Base-by-base conservation (phyloP, 2,888 invertebrate genomes). In the Crepidodera aurea region DNA sequence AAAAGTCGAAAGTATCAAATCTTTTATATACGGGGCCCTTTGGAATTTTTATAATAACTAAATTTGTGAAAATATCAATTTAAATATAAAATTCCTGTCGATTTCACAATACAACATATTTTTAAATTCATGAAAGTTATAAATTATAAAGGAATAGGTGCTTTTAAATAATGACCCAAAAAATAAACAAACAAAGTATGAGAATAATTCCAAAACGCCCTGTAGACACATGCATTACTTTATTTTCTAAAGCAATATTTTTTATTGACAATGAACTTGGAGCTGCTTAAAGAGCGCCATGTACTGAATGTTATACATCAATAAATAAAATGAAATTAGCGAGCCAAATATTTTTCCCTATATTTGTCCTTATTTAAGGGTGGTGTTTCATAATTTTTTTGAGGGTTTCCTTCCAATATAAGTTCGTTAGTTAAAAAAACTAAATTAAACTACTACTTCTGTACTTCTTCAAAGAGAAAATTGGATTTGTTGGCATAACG, bases 1-100 rank as follows among this genome's bases (percentile, higher is more conserved):
- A 62, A 60, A 62, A 55, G 42, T 56, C 51, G 40, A 51, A 16
- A 61, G 63, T 64, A 67, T 64, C 66, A 62, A 67, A 61, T 62
- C 64, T 56, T 22, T 22, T 19, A 44, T 27, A 18, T 18, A 29
- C 25, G 42, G 42, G n/a, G 15, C 42, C 15, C 39, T 12, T 13
- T 7, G 29, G 27, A 48, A 48, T 16, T 27, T 32, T 32, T 56
- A 51, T 13, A 29, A 25, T 25, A 25, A 25, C 3, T 25, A 25
- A 7, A 5, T 25, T 25, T 25, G 25, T 25, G 25, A 25, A 25
- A 25, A 25, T 25, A 25, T 7, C 7, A 25, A 25, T 25, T 25
- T 25, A 7, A 25, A 25, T 3, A 25, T 39, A 12, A 12, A 16
- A 39, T 39, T 12, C n/a, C n/a, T n/a, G n/a, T n/a, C n/a, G n/a